A percentile compares a stretch with the other conserved stretches of the same genome.
Conservation (phyloP, 1,140 invertebrate genomes). For the Globodera ellingtonae region DNA sequence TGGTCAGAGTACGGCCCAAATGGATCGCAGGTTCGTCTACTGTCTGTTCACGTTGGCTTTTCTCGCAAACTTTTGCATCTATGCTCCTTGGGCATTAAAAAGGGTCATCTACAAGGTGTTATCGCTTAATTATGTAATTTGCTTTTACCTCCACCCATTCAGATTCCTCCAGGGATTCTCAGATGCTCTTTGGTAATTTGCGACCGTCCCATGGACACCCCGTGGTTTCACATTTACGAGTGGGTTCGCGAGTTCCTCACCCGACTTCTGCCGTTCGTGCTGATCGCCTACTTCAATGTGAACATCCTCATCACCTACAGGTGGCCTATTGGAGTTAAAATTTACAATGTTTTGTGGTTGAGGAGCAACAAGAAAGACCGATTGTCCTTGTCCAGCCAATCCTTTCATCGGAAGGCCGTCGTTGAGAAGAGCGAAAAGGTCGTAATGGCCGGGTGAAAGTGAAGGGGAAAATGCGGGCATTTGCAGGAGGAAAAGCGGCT, state of each 20-base stretch:
- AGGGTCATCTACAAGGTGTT: slow-evolving; percentile 56
- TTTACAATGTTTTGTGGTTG: neutral
- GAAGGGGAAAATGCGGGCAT: neutral
- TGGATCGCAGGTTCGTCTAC: slow-evolving; percentile 35
- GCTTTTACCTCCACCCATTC: neutral
- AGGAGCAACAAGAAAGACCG: slow-evolving; percentile 60
- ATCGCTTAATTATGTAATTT: neutral
- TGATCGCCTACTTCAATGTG: slow-evolving; percentile 62
- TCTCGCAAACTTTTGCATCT: slow-evolving; percentile 60
- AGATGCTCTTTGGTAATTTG: slow-evolving; percentile 55
- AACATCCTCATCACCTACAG: slow-evolving; percentile 62
- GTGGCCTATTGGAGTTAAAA: neutral
- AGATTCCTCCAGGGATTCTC: slow-evolving; percentile 48
- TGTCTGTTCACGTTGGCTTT: slow-evolving; percentile 57
- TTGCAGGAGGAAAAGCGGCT: slow-evolving; percentile 62
- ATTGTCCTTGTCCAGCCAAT: slow-evolving; percentile 54
- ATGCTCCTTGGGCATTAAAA: slow-evolving; percentile 63
- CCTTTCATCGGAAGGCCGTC: slow-evolving; percentile 45
- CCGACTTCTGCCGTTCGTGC: slow-evolving; percentile 61
- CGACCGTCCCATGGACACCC: slow-evolving; percentile 47
- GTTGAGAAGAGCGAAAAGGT: slow-evolving; percentile 59
- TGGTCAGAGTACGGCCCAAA: slow-evolving; percentile 15
- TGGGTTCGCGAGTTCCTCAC: slow-evolving; percentile 61
- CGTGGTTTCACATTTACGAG: slow-evolving; percentile 60
- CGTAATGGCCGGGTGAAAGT: slow-evolving; percentile 11